phyloP scores from a whole-genome alignment of 1,140 invertebrate species.

The Trichogramma pretiosum region DNA sequence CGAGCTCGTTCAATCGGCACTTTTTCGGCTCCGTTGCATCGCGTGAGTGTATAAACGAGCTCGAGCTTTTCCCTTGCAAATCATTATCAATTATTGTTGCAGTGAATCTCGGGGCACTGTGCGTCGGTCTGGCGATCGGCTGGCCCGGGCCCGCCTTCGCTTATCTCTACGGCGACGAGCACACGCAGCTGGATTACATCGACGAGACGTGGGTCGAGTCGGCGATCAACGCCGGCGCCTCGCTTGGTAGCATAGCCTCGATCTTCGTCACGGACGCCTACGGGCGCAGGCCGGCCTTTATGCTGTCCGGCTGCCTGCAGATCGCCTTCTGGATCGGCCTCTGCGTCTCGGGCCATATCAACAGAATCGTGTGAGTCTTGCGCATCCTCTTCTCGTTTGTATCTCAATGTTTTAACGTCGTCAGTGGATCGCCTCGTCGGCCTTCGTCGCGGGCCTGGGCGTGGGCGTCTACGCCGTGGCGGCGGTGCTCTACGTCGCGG shows the following conservation, averaged over 20 bases:
- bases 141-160: conserved; percentile 15
- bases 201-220: conserved; percentile 9
- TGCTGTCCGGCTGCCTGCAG: conserved; percentile 11
- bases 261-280: conserved; percentile 20
- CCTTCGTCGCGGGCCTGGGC: conserved; percentile 14
- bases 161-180: conserved; percentile 1
- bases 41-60: too few relatives aligned
- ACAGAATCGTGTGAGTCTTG: conserved; percentile 3
- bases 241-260: conserved; percentile 20
- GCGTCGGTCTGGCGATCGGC: conserved; percentile 19
- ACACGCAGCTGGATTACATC: not conserved
- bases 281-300: conserved; percentile 19
- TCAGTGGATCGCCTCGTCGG: conserved; percentile 13
- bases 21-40: too few relatives aligned
- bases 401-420: not conserved
- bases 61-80: too few relatives aligned
- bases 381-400: too few relatives aligned
- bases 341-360: not conserved
- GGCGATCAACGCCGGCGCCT: conserved; percentile 19
- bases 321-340: conserved; percentile 19
- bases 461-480: conserved; percentile 20
- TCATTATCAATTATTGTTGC: too few relatives aligned
- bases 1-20: too few relatives aligned
- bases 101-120: conserved; percentile 24
- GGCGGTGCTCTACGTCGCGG: conserved; percentile 18